phyloP scores from a whole-genome alignment of 1,140 invertebrate species.

The Agrilus planipennis region DNA sequence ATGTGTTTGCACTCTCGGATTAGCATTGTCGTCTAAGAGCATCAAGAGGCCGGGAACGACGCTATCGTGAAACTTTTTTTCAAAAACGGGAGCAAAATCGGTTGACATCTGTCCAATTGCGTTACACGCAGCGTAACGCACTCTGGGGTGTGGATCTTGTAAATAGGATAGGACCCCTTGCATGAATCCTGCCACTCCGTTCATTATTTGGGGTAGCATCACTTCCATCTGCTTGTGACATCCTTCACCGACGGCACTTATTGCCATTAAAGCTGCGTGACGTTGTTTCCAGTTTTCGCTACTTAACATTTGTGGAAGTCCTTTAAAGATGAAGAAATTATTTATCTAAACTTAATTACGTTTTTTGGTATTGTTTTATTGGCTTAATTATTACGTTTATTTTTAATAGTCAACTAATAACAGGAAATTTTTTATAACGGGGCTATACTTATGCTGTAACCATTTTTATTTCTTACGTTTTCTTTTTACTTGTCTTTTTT shows the following conservation, averaged over 20 bases:
- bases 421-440: too few species aligned
- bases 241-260: constrained; percentile 96
- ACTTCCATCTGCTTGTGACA: constrained; percentile 97
- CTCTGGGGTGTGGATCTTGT: constrained; percentile 17
- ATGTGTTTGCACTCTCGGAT: constrained; percentile 89
- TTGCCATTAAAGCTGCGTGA: constrained; percentile 95
- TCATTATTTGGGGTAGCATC: constrained; percentile 81
- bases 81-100: constrained; percentile 92
- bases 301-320: constrained; percentile 80
- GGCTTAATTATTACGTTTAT: too few species aligned
- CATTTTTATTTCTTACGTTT: too few species aligned
- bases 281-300: constrained; percentile 74
- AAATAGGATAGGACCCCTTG: constrained; percentile 44
- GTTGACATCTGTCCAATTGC: constrained; percentile 99
- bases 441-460: too few species aligned
- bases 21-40: constrained; percentile 82
- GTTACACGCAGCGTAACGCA: constrained; percentile 92
- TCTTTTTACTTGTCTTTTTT: too few species aligned
- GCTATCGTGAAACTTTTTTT: constrained; percentile 95
- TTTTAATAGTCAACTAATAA: too few species aligned
- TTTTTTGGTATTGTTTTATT: too few species aligned
- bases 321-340: too few species aligned
- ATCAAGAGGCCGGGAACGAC: constrained; percentile 83
- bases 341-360: too few species aligned
- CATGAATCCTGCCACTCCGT: constrained; percentile 78